Evolutionary conservation across 2,113 vertebrate genomes (phyloP), one percentile per base, ranked within the genome.

Genomic region (Sorex fumeus): DNA sequence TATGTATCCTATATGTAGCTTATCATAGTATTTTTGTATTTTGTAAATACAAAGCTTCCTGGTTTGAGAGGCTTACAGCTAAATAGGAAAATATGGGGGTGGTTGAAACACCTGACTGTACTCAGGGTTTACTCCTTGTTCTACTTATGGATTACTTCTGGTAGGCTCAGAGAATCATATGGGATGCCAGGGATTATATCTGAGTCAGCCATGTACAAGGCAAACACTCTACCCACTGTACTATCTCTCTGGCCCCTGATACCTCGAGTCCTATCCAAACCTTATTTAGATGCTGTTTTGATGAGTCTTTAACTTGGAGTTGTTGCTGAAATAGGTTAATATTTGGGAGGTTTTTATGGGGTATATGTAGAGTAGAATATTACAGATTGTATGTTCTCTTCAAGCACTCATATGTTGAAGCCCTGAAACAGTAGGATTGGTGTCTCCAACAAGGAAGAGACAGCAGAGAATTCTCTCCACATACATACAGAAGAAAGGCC

Each of bases 271-370:
- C 80, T 8, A 50, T 3, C 18, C 43, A 74, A 47, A 81, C 57
- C 43, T 75, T 69, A 83, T 66, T 83, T 83, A 66, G 25, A 40
- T 83, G 57, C n/a, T 75, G 40, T 25, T 90, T 30, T 40, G 40
- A 74, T 36, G n/a, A 50, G 7, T 50, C 43, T 75, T 90, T 50
- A 43, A 82, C 69, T 74, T 74, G 15, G 67, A 72, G 28, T 43
- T 72, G 78, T 74, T 90, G 36, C 32, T 64, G 40, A 28, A 64
- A 70, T 90, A 16, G 11, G 40, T 66, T 75, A 75, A 50, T 25
- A 82, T 6, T 36, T 90, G 74, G 34, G 28, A 40, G 12, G 7
- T 72, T 75, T 5, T 50, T 50, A 32, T 25, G n/a, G 62, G 53
- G 5, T 57, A 19, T 57, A 19, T 57, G 53, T 21, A 57, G 53